Base-by-base conservation (phyloP, 2,113 vertebrate genomes). In the Poeciliopsis turrubarensis region DNA sequence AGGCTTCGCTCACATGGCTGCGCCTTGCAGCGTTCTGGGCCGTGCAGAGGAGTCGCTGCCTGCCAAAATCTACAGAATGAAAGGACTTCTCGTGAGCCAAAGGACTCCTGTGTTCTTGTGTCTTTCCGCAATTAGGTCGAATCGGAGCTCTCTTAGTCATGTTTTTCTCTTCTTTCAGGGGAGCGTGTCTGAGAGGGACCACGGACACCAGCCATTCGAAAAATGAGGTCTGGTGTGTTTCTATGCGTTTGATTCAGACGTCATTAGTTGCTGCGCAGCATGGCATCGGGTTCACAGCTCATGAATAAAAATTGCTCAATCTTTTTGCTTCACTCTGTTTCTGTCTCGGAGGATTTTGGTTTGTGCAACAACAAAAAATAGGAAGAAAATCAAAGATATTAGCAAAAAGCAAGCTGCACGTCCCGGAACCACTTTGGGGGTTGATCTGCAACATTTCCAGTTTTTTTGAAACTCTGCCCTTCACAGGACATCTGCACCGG, bases 51-150 rank as follows among this genome's bases (percentile, higher is more conserved):
- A 86, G 19, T 71, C 76, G 2, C 68, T 70, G 41, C 60, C 82
- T 25, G 65, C 47, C 65, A 82, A 80, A 69, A 69, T 85, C 0
- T 89, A 80, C 84, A 81, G 83, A 57, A 64, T 87, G 5, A 91
- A 81, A 82, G 85, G 79, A 65, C 73, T 90, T 13, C 68, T 81
- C 37, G 92, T 90, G 70, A 68, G 87, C 87, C n/a, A n/a, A n/a
- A n/a, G 14, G 14, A 30, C 44, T 47, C 17, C 5, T 47, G 17
- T 47, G 5, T 17, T 19, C 17, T 47, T 47, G 17, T 47, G 44
- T 47, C 29, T 47, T 37, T 47, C 19, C 44, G 2, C 17, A 15
- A 47, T 19, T 41, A 13, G 13, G 14, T 5, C 1, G 44, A 32
- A 61, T 13, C 47, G 41, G 3, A 14, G 39, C 39, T 47, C 14